These are phyloP conservation scores for Sinella curviseta DNA, from an alignment of 1,140 invertebrate genomes.

Conservation along the genomic window DNA sequence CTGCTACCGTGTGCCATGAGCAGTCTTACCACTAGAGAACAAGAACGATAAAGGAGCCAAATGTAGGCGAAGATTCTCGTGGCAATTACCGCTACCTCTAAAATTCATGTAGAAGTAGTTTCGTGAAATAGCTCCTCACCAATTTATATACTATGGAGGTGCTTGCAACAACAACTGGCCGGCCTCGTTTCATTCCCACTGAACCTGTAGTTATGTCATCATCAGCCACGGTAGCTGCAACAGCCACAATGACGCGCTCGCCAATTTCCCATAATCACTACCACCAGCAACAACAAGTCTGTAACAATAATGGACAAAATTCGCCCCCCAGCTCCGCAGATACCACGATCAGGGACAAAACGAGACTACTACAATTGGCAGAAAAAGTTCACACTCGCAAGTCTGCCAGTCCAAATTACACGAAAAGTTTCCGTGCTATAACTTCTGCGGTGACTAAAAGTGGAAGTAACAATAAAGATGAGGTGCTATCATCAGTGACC, in stretches of 20 bases:
- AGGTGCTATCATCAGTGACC: neutral
- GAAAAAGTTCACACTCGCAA: constrained; percentile 41
- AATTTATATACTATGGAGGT: constrained; percentile 7
- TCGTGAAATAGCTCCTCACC: neutral
- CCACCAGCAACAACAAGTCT: neutral
- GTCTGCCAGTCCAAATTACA: constrained; percentile 14
- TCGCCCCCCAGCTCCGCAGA: neutral
- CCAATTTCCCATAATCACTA: constrained; percentile 14
- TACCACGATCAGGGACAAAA: constrained; percentile 35
- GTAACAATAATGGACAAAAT: neutral
- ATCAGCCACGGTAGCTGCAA: neutral
- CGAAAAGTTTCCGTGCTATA: constrained; percentile 22
- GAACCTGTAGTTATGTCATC: constrained; percentile 11
- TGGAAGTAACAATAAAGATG: neutral
- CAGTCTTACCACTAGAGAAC: neutral
- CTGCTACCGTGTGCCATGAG: neutral
- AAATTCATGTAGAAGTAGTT: neutral
- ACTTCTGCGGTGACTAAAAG: neutral
- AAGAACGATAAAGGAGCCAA: neutral
- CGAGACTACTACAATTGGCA: constrained; percentile 38
- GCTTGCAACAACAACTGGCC: neutral
- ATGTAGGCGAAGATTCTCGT: neutral
- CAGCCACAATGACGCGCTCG: constrained; percentile 17
- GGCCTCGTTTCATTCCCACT: constrained; percentile 23
- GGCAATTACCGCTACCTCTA: neutral